Evolutionary conservation across 2,797 vertebrate species (phyloP).

Genomic region (Notolabrus celidotus): DNA sequence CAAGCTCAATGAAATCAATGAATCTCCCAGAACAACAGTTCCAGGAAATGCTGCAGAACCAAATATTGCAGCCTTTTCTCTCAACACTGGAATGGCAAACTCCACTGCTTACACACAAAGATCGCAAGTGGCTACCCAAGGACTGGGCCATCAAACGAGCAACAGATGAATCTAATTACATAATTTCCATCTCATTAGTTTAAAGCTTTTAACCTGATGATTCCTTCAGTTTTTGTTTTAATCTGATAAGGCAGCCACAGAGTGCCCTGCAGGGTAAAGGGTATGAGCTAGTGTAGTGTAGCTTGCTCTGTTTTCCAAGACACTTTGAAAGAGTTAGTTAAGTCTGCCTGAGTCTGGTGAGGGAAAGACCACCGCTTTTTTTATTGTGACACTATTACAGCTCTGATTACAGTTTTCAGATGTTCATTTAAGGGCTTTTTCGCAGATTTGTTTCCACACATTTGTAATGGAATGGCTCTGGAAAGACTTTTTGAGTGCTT

Average conservation of each 20-base stretch:
- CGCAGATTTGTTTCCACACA: constrained; percentile 46
- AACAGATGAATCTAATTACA: constrained; percentile 75
- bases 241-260: constrained; percentile 61
- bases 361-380: constrained; percentile 17
- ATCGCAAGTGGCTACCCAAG: constrained; percentile 21
- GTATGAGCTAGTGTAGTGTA: constrained; percentile 13
- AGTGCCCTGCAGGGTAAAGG: constrained; percentile 48
- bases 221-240: constrained; percentile 49
- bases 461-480: constrained; percentile 14
- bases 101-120: constrained; percentile 11
- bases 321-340: constrained; percentile 11
- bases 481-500: constrained; percentile 20
- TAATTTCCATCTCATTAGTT: constrained; percentile 73
- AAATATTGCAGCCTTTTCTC: constrained; percentile 1
- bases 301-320: constrained; percentile 16
- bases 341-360: constrained; percentile 12
- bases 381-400: constrained; percentile 26
- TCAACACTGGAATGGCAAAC: constrained; percentile 4
- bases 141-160: constrained; percentile 55
- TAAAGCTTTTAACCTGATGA: constrained; percentile 69
- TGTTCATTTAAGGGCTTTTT: constrained; percentile 35
- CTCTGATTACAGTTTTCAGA: constrained; percentile 57
- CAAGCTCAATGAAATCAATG: constrained; percentile 1
- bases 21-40: background rate
- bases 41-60: background rate